These are phyloP conservation scores for Nesospiza acunhae DNA, from an alignment of 2,113 vertebrate genomes.

Conservation along the genomic window DNA sequence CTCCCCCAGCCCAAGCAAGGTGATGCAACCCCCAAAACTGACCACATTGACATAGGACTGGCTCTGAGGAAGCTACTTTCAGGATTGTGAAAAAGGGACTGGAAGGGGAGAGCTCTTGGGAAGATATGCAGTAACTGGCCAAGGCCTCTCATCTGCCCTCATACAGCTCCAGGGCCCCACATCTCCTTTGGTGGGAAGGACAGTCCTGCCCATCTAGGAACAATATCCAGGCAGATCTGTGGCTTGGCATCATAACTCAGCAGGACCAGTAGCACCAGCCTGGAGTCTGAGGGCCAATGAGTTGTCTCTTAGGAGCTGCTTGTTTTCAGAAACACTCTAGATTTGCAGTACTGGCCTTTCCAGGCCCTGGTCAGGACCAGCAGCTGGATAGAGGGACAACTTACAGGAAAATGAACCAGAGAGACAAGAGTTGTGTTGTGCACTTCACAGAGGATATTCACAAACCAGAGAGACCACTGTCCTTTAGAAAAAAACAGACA, in stretches of 20 bases:
- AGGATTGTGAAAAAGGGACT: not conserved
- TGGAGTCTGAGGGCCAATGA: rapidly evolving
- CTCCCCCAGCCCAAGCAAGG: not conserved
- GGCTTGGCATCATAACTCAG: not conserved
- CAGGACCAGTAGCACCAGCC: not conserved
- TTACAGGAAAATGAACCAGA: not conserved
- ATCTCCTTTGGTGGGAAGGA: not conserved
- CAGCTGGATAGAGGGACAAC: not conserved
- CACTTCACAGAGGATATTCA: not conserved
- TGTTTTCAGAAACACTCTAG: not conserved
- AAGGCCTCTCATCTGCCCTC: not conserved
- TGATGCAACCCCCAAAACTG: not conserved
- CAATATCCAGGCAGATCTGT: not conserved
- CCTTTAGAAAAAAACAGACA: not conserved
- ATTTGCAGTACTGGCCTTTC: not conserved
- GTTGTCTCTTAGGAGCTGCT: not conserved
- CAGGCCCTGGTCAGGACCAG: not conserved
- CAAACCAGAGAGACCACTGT: not conserved
- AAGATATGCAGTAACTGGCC: not conserved
- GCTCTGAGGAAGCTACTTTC: not conserved
- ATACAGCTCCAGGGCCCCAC: not conserved
- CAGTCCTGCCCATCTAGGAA: not conserved
- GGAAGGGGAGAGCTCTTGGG: not conserved
- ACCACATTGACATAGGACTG: not conserved
- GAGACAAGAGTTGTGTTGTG: not conserved